A percentile compares a stretch with the other conserved stretches of the same genome.
These are phyloP conservation scores for Macrotus californicus DNA, from an alignment of 2,113 vertebrate genomes.

Conservation along the genomic window DNA sequence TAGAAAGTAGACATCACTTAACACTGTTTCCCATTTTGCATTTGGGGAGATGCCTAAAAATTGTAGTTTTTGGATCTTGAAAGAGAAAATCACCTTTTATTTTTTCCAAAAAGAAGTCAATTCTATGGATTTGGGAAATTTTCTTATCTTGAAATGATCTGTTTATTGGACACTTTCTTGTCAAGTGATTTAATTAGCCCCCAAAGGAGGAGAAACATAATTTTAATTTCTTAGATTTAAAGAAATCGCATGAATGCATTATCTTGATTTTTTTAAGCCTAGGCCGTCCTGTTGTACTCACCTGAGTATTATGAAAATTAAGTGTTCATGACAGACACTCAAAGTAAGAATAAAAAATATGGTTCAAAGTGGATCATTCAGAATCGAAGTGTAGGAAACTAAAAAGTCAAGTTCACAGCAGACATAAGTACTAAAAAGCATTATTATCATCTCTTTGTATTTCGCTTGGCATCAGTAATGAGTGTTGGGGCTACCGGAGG, in stretches of 20 bases:
- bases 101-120: background rate
- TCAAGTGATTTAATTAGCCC: background rate
- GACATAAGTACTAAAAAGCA: background rate
- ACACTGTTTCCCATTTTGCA: background rate
- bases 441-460: background rate
- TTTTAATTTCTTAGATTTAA: constrained; percentile 4
- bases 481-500: background rate
- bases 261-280: background rate
- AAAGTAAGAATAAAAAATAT: background rate
- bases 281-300: background rate
- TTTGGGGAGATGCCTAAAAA: background rate
- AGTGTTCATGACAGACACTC: background rate
- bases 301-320: background rate
- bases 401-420: background rate
- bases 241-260: background rate
- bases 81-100: background rate
- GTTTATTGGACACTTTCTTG: background rate
- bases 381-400: background rate
- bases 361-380: background rate
- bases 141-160: background rate
- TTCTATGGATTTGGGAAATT: background rate
- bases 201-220: background rate
- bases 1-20: background rate
- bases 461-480: background rate
- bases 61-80: background rate